Conservation (phyloP, 2,888 invertebrate genomes). For the Thecocarcelia acutangulata region DNA sequence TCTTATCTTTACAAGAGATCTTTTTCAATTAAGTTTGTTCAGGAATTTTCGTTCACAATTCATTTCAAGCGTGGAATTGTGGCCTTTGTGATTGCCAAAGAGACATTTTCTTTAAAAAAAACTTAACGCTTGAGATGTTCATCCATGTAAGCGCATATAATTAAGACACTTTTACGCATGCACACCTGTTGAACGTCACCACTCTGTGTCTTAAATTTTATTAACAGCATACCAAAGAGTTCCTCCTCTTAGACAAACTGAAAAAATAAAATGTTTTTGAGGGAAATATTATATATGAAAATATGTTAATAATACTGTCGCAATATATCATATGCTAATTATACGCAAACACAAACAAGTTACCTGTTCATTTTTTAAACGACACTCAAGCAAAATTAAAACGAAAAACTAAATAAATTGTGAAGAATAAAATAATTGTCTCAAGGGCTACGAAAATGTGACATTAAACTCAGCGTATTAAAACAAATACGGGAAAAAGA, state of each 20-base stretch:
- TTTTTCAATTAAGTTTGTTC: background rate
- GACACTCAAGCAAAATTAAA: constrained; percentile 22
- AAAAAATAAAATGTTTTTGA: background rate
- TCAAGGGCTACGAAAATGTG: constrained; percentile 67
- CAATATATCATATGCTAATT: constrained; percentile 74
- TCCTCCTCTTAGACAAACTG: background rate
- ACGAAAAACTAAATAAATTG: background rate
- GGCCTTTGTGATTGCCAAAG: constrained; percentile 8
- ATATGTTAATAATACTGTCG: constrained; percentile 72
- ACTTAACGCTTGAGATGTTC: constrained; percentile 70
- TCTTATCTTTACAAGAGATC: constrained; percentile 29
- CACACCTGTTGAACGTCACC: constrained; percentile 70
- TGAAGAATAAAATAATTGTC: constrained; percentile 56
- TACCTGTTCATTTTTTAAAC: constrained; percentile 3
- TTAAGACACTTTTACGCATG: constrained; percentile 74
- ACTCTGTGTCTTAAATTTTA: background rate
- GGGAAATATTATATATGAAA: constrained; percentile 49
- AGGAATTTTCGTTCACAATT: background rate
- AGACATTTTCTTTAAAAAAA: constrained; percentile 45
- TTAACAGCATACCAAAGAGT: background rate
- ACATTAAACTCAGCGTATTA: constrained; percentile 65
- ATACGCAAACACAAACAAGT: constrained; percentile 21
- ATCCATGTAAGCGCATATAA: constrained; percentile 71
- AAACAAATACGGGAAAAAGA: constrained; percentile 47
- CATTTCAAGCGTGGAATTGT: background rate